Percentiles rank a stretch among this genome's conserved stretches.
Conservation (phyloP, 2,113 vertebrate species). For the Pteronura brasiliensis region DNA sequence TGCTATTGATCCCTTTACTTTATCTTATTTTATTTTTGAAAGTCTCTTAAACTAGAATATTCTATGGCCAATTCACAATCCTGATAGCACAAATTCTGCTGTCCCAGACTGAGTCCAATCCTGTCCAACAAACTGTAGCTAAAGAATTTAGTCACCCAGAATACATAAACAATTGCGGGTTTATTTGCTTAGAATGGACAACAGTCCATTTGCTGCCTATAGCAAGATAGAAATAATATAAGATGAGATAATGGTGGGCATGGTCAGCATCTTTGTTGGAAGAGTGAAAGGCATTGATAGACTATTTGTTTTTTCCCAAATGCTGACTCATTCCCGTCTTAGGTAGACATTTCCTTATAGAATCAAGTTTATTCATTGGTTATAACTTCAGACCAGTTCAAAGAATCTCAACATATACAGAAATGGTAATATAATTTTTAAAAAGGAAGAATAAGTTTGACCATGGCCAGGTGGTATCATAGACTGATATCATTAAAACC, state of each 20-base stretch:
- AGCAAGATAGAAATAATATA: background rate
- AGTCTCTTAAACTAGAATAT: background rate
- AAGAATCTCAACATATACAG: background rate
- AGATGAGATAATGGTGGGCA: background rate
- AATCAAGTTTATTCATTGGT: background rate
- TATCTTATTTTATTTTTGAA: background rate
- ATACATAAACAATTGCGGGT: background rate
- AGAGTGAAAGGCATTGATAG: background rate
- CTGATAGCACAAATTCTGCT: background rate
- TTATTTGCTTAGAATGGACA: background rate
- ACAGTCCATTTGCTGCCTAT: background rate
- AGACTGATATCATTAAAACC: background rate
- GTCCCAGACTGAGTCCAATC: fast-evolving
- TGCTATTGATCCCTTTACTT: background rate
- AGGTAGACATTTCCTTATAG: background rate
- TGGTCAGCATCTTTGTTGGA: background rate
- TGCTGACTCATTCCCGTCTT: background rate
- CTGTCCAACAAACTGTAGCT: background rate
- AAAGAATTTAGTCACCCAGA: background rate
- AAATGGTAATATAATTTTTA: background rate
- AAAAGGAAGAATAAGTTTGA: background rate
- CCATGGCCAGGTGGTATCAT: background rate
- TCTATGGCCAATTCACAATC: background rate
- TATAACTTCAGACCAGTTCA: fast-evolving
- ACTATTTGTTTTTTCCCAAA: background rate